A percentile compares a stretch with the other conserved stretches of the same genome.
Evolutionary conservation across 2,797 vertebrate genomes (phyloP).

Genomic region (Trachurus trachurus): DNA sequence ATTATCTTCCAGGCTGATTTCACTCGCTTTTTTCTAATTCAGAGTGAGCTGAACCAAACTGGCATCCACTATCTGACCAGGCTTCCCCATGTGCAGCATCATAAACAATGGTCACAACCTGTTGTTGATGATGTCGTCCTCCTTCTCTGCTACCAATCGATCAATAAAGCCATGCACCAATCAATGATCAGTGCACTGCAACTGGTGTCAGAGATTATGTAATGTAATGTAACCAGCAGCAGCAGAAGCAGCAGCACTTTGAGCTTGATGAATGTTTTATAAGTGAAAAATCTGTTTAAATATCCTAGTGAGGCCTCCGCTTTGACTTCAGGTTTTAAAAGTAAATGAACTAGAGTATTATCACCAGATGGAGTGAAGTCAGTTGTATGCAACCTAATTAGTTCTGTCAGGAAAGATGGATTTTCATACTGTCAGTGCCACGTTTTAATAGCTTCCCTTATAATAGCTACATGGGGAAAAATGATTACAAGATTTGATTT

Average conservation of each 20-base stretch:
- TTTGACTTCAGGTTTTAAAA: not conserved
- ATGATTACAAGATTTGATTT: not conserved
- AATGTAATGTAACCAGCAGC: not conserved
- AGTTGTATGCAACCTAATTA: not conserved
- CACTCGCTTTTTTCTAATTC: too few relatives aligned
- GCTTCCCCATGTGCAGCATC: too few relatives aligned
- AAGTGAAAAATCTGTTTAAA: not conserved
- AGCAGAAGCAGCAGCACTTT: too few relatives aligned
- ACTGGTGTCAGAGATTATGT: not conserved
- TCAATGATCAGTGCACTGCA: too few relatives aligned
- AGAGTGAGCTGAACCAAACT: too few relatives aligned
- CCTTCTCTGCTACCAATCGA: too few relatives aligned
- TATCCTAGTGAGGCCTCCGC: not conserved
- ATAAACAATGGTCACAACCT: too few relatives aligned
- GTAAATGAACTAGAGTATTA: not conserved
- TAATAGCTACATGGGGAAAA: not conserved
- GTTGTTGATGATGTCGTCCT: too few relatives aligned
- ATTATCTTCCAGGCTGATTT: too few relatives aligned
- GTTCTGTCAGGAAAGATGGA: not conserved
- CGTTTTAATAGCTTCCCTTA: not conserved
- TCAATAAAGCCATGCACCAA: too few relatives aligned
- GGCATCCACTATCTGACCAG: too few relatives aligned
- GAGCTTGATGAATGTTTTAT: not conserved
- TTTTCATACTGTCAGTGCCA: constrained; percentile 1
- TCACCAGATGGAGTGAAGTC: not conserved